Conservation (phyloP, 2,888 invertebrate species). For the Agrochola lota region DNA sequence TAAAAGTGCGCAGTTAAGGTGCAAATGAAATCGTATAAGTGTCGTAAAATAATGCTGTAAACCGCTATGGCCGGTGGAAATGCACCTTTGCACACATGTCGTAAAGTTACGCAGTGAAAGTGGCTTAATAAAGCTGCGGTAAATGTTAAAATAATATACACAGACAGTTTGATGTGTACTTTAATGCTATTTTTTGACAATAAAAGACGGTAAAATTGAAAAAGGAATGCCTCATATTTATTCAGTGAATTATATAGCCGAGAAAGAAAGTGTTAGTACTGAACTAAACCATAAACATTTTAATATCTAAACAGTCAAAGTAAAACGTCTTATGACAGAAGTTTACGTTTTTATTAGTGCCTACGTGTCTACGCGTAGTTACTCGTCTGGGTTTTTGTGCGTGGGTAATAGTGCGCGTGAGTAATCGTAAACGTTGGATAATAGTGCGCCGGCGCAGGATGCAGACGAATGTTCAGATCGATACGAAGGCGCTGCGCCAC, state of each 20-base stretch:
- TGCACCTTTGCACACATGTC: constrained; percentile 31
- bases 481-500: constrained; percentile 92
- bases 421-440: background rate
- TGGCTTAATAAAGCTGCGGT: background rate
- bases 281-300: background rate
- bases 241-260: background rate
- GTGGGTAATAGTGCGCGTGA: background rate
- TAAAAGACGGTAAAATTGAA: background rate
- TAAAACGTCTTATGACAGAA: background rate
- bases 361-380: background rate
- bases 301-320: background rate
- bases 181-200: constrained; percentile 6
- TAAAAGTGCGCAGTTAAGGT: constrained; percentile 50
- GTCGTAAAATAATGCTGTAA: constrained; percentile 48
- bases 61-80: constrained; percentile 9
- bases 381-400: background rate
- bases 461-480: constrained; percentile 95
- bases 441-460: constrained; percentile 77
- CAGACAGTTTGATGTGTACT: constrained; percentile 14
- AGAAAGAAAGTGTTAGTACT: background rate
- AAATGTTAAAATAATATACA: constrained; percentile 5
- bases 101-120: constrained; percentile 8
- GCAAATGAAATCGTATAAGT: constrained; percentile 54
- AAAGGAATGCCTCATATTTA: background rate
- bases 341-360: background rate